phyloP scores from a whole-genome alignment of 2,797 vertebrate species.

The Melanotaenia parkinsoni region DNA sequence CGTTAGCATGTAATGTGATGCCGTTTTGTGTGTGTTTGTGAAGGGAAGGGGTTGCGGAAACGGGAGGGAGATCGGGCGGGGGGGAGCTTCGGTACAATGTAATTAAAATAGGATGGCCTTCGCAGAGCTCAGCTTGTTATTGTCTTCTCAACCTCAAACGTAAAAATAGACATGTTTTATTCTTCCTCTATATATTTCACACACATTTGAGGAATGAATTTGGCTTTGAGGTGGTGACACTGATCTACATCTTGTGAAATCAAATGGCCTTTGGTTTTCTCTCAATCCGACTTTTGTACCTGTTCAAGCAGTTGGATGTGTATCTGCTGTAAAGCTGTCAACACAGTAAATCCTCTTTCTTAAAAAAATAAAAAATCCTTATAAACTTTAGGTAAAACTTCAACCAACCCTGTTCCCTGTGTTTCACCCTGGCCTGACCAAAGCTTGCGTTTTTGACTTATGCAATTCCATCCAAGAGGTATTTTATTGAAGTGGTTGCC shows the following conservation, averaged over 20 bases:
- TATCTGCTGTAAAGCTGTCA: constrained; percentile 59
- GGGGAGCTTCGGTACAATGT: constrained; percentile 74
- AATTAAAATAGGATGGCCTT: constrained; percentile 83
- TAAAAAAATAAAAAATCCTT: constrained; percentile 34
- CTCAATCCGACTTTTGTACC: constrained; percentile 47
- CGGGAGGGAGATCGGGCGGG: constrained; percentile 70
- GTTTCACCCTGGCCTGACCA: constrained; percentile 51
- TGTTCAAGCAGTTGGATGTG: constrained; percentile 37
- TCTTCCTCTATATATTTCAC: constrained; percentile 41
- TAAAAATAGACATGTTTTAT: constrained; percentile 71
- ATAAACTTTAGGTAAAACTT: constrained; percentile 62
- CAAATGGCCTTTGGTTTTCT: neutral
- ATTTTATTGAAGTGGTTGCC: constrained; percentile 86
- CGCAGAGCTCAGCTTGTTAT: constrained; percentile 76
- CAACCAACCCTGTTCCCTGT: constrained; percentile 37
- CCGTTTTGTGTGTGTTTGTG: constrained; percentile 79
- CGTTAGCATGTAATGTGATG: constrained; percentile 77
- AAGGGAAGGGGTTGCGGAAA: constrained; percentile 82
- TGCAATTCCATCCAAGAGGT: constrained; percentile 78
- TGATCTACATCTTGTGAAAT: constrained; percentile 27
- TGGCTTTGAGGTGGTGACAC: constrained; percentile 34
- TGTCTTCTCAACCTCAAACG: constrained; percentile 76
- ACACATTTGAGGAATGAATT: constrained; percentile 33
- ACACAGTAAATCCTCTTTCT: constrained; percentile 58
- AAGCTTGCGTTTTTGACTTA: constrained; percentile 63